Evolutionary conservation across 2,113 vertebrate species (phyloP), one percentile per base, ranked within the genome.

Genomic region (Sigmodon hispidus): DNA sequence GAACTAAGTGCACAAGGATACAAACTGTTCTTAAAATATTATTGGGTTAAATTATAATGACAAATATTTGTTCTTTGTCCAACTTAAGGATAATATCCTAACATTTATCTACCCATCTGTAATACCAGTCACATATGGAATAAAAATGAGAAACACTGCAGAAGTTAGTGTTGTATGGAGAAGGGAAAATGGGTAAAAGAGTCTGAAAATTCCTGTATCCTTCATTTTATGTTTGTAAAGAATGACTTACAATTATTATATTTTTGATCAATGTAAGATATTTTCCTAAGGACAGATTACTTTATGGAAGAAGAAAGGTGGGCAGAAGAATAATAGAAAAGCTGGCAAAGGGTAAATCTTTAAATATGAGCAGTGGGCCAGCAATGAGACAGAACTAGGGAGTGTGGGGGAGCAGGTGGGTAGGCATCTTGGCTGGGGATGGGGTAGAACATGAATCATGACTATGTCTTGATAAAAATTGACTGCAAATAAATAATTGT

Each of bases 401-500:
- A 91, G 72, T 90, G 95, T 77, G 96, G 93, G 91, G 96, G 93
- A 92, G 76, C 52, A 40, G 67, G 96, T 97, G 93, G 96, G 96
- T 57, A 87, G 95, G 84, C 91, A 91, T 95, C 94, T 97, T 97
- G 86, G 77, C 97, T 91, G 59, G 31, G 88, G 26, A 96, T 63
- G 73, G 89, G 87, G 73, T 24, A 70, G 81, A 97, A 90, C 69
- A 96, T 85, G 96, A 97, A 92, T 97, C 96, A 96, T 93, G 73
- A 90, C 90, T 89, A 75, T 90, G 63, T 13, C 96, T 93, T 95
- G 85, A 96, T 40, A 89, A 97, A 97, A 97, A 96, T 36, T 97
- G 63, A 97, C 93, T 96, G 77, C 95, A 97, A 97, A 97, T 92
- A 97, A 97, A 96, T 95, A 97, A 97, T 94, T 94, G 50, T 79